Percentiles rank a stretch among this genome's conserved stretches.
Evolutionary conservation across 2,113 vertebrate species (phyloP).

Genomic region (Zingel zingel): DNA sequence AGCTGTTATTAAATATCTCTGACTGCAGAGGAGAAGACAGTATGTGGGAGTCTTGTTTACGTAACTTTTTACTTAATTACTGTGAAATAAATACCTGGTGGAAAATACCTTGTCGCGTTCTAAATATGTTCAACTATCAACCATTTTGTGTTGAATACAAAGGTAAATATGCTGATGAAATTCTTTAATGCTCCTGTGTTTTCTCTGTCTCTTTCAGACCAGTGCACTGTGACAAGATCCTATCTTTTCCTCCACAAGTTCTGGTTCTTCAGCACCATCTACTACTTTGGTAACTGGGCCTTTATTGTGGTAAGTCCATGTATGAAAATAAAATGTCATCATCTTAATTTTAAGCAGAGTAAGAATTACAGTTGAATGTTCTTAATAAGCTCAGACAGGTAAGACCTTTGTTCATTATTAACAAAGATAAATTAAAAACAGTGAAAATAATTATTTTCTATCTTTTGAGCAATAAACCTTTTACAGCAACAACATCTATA

Average conservation of each 20-base stretch:
- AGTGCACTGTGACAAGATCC: constrained; percentile 94
- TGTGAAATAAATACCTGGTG: background rate
- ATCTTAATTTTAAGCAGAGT: background rate
- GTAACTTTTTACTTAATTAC: no score
- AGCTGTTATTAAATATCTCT: no score
- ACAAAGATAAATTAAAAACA: background rate
- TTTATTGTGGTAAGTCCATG: constrained; percentile 93
- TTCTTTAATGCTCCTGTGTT: background rate
- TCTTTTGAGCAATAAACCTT: constrained; percentile 4
- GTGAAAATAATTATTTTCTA: background rate
- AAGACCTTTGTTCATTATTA: background rate
- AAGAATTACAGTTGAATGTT: background rate
- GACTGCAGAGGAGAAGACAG: no score
- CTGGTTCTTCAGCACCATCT: constrained; percentile 98
- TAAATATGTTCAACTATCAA: background rate
- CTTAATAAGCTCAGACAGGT: background rate
- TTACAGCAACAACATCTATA: background rate
- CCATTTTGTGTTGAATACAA: background rate
- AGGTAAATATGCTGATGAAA: background rate
- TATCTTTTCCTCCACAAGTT: constrained; percentile 99
- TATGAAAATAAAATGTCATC: background rate
- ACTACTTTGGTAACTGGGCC: constrained; percentile 99
- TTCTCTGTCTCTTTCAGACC: constrained; percentile 85
- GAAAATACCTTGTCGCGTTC: background rate
- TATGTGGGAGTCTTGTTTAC: no score